A percentile compares a stretch with the other conserved stretches of the same genome.
Evolutionary conservation across 2,888 invertebrate genomes (phyloP).

Genomic region (Drosophila sordidapex): DNA sequence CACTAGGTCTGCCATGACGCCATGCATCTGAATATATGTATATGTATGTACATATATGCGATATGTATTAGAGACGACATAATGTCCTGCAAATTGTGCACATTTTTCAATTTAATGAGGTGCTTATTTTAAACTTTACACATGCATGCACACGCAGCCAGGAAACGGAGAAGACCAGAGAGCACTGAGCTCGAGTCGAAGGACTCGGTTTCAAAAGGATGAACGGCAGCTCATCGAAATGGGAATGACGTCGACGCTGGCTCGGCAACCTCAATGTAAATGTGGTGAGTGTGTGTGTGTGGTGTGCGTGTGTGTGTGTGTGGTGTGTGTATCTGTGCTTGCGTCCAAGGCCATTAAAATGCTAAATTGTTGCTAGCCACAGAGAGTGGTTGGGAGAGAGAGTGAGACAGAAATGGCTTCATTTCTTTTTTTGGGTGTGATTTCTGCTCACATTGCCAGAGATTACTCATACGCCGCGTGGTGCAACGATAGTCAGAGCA

Average conservation of each 20-base stretch:
- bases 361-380: constrained; percentile 66
- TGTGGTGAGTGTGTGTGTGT: constrained; percentile 1
- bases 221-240: constrained; percentile 44
- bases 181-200: constrained; percentile 1
- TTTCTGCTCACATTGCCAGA: constrained; percentile 38
- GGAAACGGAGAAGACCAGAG: constrained; percentile 19
- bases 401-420: constrained; percentile 56
- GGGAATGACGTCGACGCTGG: constrained; percentile 13
- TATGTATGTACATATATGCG: constrained; percentile 1
- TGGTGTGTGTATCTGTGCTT: constrained; percentile 4
- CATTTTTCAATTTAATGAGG: constrained; percentile 83
- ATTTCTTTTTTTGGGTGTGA: constrained; percentile 44
- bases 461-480: constrained; percentile 69
- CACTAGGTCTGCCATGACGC: constrained; percentile 15
- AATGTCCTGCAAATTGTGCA: constrained; percentile 77
- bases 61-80: constrained; percentile 60
- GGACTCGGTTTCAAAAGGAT: constrained; percentile 19
- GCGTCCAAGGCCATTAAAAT: constrained; percentile 68
- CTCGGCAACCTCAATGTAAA: constrained; percentile 11
- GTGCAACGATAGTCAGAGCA: constrained; percentile 24
- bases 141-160: constrained; percentile 54
- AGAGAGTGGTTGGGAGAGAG: constrained; percentile 1
- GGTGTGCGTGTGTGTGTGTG: neutral
- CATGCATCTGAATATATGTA: neutral
- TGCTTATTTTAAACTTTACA: constrained; percentile 81